A percentile compares a stretch with the other conserved stretches of the same genome.
Conservation (phyloP, 2,888 invertebrate genomes). For the Caenorhabditis wallacei region DNA sequence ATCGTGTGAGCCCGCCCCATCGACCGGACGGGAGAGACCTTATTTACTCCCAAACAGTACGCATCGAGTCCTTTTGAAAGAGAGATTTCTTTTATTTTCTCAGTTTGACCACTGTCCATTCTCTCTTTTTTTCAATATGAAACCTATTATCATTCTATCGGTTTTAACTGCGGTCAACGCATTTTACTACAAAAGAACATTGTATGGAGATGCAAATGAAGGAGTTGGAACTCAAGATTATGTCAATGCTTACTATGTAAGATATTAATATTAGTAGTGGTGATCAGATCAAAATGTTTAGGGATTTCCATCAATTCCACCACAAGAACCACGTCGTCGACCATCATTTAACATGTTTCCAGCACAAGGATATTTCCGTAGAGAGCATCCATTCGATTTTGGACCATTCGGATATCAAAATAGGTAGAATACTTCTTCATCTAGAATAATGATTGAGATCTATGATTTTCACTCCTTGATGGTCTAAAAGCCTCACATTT, state of each 20-base stretch:
- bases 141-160: constrained; percentile 20
- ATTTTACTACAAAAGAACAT: constrained; percentile 51
- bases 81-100: not conserved
- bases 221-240: constrained; percentile 40
- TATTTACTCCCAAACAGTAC: constrained; percentile 57
- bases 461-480: too few species aligned
- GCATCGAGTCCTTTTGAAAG: constrained; percentile 6
- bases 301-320: constrained; percentile 53
- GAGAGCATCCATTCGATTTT: constrained; percentile 61
- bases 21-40: too few species aligned
- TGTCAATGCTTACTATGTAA: constrained; percentile 51
- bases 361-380: constrained; percentile 45
- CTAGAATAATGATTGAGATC: too few species aligned
- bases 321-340: constrained; percentile 45
- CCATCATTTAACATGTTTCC: constrained; percentile 57
- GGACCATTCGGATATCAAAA: constrained; percentile 48
- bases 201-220: constrained; percentile 58
- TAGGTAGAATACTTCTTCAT: constrained; percentile 26
- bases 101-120: not conserved
- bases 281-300: not conserved
- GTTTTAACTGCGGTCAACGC: constrained; percentile 29
- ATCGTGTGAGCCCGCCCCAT: constrained; percentile 56
- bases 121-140: constrained; percentile 6
- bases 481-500: not conserved
- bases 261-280: not conserved